These are phyloP conservation scores for Microplitis deprimator DNA, from an alignment of 2,888 invertebrate genomes.

Conservation along the genomic window DNA sequence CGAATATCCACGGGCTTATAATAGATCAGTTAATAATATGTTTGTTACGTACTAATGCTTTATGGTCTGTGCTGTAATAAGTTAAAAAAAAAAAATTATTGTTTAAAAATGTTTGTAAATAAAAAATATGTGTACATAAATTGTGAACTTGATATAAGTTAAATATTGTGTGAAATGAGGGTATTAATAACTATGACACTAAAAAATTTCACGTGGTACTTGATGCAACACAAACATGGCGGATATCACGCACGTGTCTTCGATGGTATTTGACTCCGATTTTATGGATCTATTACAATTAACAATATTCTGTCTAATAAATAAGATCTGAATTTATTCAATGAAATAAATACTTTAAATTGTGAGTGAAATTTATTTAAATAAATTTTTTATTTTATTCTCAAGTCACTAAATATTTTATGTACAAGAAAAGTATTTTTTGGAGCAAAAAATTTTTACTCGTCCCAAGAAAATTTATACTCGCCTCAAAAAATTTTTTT, in stretches of 20 bases:
- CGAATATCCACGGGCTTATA: neutral
- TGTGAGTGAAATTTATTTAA: slow-evolving; percentile 3
- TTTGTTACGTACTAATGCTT: neutral
- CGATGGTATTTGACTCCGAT: slow-evolving; percentile 18
- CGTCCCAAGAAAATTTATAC: no score
- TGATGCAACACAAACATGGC: slow-evolving; percentile 25
- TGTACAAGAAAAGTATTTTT: no score
- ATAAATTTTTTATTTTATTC: no score
- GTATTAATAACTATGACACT: slow-evolving; percentile 2
- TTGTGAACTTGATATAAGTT: slow-evolving; percentile 10
- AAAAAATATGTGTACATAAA: neutral
- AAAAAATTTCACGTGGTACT: slow-evolving; percentile 17
- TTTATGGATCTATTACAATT: slow-evolving; percentile 4
- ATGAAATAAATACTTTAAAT: neutral
- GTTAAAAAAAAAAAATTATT: slow-evolving; percentile 15
- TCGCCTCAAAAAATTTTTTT: no score
- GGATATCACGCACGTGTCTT: slow-evolving; percentile 22
- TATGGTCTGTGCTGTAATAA: neutral
- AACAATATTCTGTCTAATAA: no score
- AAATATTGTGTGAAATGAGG: slow-evolving; percentile 1
- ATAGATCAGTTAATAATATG: neutral
- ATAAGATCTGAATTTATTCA: neutral
- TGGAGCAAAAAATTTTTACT: no score
- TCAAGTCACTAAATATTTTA: no score
- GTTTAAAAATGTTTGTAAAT: slow-evolving; percentile 2